A percentile compares a stretch with the other conserved stretches of the same genome.
phyloP scores from a whole-genome alignment of 2,113 vertebrate species.

The Corynorhinus townsendii region DNA sequence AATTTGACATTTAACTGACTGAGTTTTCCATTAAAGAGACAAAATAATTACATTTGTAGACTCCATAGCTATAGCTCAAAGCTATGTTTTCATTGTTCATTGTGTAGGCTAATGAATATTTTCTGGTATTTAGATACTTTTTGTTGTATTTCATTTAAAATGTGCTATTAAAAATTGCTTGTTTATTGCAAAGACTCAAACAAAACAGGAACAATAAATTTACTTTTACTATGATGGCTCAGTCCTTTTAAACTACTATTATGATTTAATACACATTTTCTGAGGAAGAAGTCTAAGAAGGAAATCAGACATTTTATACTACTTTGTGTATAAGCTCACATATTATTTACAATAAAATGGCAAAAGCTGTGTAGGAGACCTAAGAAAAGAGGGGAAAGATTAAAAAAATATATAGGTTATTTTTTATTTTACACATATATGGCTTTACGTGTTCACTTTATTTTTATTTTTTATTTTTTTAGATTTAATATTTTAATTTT shows the following conservation, averaged over 20 bases:
- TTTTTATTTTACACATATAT: not conserved
- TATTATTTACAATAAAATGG: constrained; percentile 20
- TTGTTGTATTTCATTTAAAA: constrained; percentile 34
- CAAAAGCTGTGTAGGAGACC: not conserved
- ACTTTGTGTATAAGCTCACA: not conserved
- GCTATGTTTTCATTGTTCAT: not conserved
- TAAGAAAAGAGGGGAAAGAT: not conserved
- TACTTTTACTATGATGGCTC: not conserved
- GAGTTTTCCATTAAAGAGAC: not conserved
- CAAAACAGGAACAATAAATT: not conserved
- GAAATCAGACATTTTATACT: not conserved
- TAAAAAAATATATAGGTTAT: not conserved
- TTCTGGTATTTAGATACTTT: constrained; percentile 12
- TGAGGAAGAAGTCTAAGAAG: not conserved
- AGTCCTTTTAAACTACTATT: not conserved
- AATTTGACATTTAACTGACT: constrained; percentile 11
- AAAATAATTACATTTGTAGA: constrained; percentile 35
- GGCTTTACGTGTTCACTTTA: not conserved
- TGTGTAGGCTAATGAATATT: constrained; percentile 26
- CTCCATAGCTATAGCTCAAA: not conserved
- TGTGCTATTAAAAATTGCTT: not conserved
- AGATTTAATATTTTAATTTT: no score
- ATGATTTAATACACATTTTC: not conserved
- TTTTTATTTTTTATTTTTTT: not conserved
- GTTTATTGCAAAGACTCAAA: not conserved